These are phyloP conservation scores for Leucophenga varia DNA, from an alignment of 1,140 invertebrate genomes.

Conservation along the genomic window DNA sequence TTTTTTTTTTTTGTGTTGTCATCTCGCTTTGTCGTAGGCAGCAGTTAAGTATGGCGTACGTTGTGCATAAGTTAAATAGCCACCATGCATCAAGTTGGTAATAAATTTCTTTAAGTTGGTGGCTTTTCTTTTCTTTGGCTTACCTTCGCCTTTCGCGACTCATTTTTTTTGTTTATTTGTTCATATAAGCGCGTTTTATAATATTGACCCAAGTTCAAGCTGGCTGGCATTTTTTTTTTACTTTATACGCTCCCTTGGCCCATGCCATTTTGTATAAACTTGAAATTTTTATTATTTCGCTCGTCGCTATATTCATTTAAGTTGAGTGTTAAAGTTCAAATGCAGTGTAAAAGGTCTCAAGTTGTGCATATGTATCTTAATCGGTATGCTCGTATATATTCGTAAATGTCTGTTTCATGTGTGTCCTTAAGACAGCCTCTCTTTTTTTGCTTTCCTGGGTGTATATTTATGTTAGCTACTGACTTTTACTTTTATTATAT, in stretches of 20 bases:
- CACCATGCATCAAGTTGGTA: constrained; percentile 47
- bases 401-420: no score
- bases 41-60: no score
- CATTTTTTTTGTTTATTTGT: no score
- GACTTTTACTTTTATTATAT: no score
- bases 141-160: constrained; percentile 20
- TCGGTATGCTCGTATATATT: no score
- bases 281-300: constrained; percentile 42
- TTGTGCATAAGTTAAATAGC: constrained; percentile 41
- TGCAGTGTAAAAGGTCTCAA: constrained; percentile 9
- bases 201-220: constrained; percentile 44
- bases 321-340: constrained; percentile 51
- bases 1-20: no score
- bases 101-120: constrained; percentile 30
- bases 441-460: constrained; percentile 14
- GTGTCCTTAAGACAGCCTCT: no score
- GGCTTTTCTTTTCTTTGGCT: constrained; percentile 9
- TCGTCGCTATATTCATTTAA: not conserved
- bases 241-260: no score
- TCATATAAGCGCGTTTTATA: constrained; percentile 26
- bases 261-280: constrained; percentile 35
- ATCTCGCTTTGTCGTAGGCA: no score
- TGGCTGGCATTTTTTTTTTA: constrained; percentile 20
- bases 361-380: no score
- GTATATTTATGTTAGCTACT: constrained; percentile 32